These are phyloP conservation scores for Rhabdophis nuchalis DNA, from an alignment of 2,797 vertebrate genomes.

Conservation along the genomic window DNA sequence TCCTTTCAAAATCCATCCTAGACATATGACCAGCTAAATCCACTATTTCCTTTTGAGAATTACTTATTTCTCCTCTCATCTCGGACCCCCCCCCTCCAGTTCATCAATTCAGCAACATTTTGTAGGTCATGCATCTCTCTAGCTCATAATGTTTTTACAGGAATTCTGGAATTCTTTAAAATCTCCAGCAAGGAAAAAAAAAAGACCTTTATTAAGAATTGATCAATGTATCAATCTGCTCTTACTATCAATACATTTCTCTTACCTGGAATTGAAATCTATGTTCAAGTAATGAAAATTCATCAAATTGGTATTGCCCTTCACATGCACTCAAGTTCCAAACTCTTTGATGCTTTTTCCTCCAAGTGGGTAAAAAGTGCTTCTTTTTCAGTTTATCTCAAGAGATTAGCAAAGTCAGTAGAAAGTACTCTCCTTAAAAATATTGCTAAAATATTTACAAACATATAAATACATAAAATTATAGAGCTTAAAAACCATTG, in stretches of 20 bases:
- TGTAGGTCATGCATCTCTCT: no score
- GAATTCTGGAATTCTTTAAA: background rate
- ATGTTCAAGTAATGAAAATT: background rate
- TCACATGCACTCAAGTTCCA: background rate
- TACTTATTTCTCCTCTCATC: no score
- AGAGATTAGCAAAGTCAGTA: conserved; percentile 28
- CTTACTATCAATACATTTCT: background rate
- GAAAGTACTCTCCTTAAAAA: conserved; percentile 62
- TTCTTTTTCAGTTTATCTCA: conserved; percentile 9
- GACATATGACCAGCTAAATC: no score
- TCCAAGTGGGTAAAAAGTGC: background rate
- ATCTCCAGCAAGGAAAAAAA: background rate
- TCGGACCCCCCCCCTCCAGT: no score
- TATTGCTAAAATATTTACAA: conserved; percentile 71
- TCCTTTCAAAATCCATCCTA: no score
- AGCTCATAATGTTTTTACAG: background rate
- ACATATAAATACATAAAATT: conserved; percentile 68
- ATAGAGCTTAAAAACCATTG: conserved; percentile 71
- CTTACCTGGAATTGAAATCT: background rate
- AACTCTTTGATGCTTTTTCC: background rate
- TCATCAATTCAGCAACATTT: no score
- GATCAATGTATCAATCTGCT: background rate
- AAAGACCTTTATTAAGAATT: background rate
- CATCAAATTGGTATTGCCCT: background rate
- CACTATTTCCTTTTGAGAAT: no score